Conservation (phyloP, 2,113 vertebrate species). For the Cebus imitator region DNA sequence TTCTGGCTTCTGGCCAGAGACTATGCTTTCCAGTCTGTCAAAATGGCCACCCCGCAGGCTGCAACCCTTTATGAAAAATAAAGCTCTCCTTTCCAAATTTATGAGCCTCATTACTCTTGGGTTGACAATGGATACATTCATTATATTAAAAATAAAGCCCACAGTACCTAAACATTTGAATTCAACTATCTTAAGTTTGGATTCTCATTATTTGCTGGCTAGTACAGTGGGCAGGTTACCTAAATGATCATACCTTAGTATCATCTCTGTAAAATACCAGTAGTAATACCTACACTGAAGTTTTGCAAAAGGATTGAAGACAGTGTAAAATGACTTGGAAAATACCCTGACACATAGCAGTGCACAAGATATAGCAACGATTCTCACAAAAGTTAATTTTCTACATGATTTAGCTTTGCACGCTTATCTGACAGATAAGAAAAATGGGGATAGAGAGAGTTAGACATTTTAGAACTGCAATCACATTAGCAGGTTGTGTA, state of each 20-base stretch:
- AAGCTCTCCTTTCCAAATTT: too few species aligned
- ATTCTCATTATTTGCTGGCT: constrained; percentile 12
- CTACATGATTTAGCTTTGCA: background rate
- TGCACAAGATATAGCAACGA: background rate
- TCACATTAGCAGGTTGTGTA: background rate
- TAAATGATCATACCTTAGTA: background rate
- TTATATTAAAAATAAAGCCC: background rate
- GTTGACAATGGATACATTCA: background rate
- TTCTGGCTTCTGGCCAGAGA: too few species aligned
- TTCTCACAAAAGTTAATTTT: background rate
- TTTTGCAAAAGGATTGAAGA: background rate
- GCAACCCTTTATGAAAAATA: too few species aligned
- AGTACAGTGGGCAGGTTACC: background rate
- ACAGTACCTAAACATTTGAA: background rate
- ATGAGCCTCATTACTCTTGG: too few species aligned
- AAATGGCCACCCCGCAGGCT: too few species aligned
- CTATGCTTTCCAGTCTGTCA: too few species aligned
- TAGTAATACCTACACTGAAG: background rate
- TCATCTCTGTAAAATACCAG: background rate
- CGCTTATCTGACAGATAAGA: background rate
- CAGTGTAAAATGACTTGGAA: background rate
- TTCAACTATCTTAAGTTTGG: background rate
- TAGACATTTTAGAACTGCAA: background rate
- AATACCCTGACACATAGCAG: background rate
- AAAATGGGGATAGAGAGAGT: background rate